Evolutionary conservation across 1,140 invertebrate genomes (phyloP).

Genomic region (Camponotus vicinus): DNA sequence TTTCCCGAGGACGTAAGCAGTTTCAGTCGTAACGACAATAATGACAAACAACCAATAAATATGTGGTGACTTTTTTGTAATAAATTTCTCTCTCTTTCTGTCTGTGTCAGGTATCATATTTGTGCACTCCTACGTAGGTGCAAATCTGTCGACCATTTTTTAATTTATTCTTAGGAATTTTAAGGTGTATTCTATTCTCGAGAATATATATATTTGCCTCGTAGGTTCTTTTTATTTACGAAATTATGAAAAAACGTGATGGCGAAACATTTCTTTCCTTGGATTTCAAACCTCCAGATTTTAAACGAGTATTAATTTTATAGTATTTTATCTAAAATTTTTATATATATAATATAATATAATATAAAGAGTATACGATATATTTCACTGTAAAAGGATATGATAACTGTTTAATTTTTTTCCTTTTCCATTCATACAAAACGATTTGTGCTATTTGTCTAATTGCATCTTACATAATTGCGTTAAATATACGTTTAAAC

Average conservation of each 20-base stretch:
- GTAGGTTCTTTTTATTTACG: background rate
- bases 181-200: background rate
- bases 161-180: background rate
- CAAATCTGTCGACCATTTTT: slow-evolving; percentile 20
- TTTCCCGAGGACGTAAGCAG: background rate
- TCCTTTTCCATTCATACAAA: background rate
- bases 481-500: background rate
- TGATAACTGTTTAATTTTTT: background rate
- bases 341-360: background rate
- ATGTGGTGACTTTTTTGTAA: slow-evolving; percentile 5
- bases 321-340: background rate
- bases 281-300: background rate
- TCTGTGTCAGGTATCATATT: background rate
- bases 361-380: background rate
- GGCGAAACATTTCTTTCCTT: background rate
- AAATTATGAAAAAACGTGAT: background rate
- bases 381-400: background rate
- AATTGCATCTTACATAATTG: slow-evolving; percentile 31
- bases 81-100: background rate
- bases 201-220: background rate
- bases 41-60: slow-evolving; percentile 34
- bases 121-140: background rate
- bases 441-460: background rate
- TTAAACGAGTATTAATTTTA: background rate
- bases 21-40: background rate